Evolutionary conservation across 2,888 invertebrate genomes (phyloP).

Genomic region (Cylindroiulus punctatus): DNA sequence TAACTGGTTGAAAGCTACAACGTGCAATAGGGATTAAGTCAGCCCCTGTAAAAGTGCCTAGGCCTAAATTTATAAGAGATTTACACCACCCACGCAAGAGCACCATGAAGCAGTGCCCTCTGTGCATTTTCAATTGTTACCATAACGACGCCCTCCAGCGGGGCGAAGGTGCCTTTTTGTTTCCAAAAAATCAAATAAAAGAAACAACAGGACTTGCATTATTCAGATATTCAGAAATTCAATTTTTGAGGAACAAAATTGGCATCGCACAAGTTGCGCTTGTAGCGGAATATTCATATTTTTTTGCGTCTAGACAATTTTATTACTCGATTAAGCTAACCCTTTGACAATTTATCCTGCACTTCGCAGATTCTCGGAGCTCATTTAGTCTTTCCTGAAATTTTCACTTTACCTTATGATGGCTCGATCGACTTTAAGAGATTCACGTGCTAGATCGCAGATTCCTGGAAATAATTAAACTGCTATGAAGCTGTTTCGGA

Average conservation of each 20-base stretch:
- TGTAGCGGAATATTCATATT: not conserved
- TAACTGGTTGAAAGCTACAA: not conserved
- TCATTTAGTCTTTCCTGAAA: not conserved
- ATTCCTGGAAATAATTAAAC: not conserved
- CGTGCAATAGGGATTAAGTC: not conserved
- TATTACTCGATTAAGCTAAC: not conserved
- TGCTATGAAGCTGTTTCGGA: not conserved
- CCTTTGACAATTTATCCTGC: not conserved
- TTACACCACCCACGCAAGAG: not conserved
- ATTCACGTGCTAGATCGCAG: not conserved
- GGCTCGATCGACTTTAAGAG: not conserved
- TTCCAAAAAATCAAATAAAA: not conserved
- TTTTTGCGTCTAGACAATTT: not conserved
- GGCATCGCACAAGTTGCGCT: too few species aligned
- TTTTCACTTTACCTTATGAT: not conserved
- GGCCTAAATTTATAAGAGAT: constrained; percentile 10
- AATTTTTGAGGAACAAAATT: not conserved
- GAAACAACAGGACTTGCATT: not conserved
- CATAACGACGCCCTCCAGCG: constrained; percentile 9
- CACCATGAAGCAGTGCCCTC: not conserved
- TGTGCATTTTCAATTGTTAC: not conserved
- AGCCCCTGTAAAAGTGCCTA: not conserved
- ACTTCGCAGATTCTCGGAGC: not conserved
- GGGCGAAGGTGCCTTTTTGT: not conserved
- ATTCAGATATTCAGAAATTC: not conserved